These are phyloP conservation scores for Drosophila equinoxialis DNA, from an alignment of 1,140 invertebrate genomes.

Conservation along the genomic window DNA sequence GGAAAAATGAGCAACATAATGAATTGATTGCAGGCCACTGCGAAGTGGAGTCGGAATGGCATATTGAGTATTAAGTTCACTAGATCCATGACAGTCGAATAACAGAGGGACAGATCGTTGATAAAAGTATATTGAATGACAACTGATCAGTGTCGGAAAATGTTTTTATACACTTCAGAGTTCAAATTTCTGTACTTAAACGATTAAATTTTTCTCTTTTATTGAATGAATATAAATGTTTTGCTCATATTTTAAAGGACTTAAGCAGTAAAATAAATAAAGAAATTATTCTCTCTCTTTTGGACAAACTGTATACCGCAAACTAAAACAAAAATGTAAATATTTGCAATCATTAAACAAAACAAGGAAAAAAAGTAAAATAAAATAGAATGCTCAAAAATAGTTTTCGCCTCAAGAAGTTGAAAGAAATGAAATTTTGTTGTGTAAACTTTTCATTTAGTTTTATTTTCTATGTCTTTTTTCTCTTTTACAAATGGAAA, in stretches of 20 bases:
- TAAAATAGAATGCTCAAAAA: slow-evolving; percentile 17
- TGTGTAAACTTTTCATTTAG: slow-evolving; percentile 43
- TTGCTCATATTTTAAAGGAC: too few relatives aligned
- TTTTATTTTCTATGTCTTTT: slow-evolving; percentile 25
- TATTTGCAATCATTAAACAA: slow-evolving; percentile 44
- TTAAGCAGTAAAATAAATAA: not conserved
- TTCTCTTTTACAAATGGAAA: slow-evolving; percentile 50
- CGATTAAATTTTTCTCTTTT: too few relatives aligned
- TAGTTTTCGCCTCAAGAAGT: not conserved
- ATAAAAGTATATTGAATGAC: too few relatives aligned
- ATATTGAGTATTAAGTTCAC: slow-evolving; percentile 28
- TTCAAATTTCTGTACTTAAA: too few relatives aligned
- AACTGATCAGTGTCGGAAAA: too few relatives aligned
- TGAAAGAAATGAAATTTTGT: slow-evolving; percentile 46
- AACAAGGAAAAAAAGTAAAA: slow-evolving; percentile 1
- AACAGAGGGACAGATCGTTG: not conserved
- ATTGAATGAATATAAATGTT: too few relatives aligned
- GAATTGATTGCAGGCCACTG: slow-evolving; percentile 38
- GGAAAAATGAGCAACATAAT: slow-evolving; percentile 53
- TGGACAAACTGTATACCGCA: not conserved
- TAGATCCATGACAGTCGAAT: not conserved
- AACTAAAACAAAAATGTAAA: slow-evolving; percentile 32
- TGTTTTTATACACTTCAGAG: too few relatives aligned
- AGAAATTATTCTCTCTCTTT: not conserved
- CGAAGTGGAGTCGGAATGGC: slow-evolving; percentile 27